Base-by-base conservation (phyloP, 2,888 invertebrate genomes). In the Mesodorylaimus sp. region DNA sequence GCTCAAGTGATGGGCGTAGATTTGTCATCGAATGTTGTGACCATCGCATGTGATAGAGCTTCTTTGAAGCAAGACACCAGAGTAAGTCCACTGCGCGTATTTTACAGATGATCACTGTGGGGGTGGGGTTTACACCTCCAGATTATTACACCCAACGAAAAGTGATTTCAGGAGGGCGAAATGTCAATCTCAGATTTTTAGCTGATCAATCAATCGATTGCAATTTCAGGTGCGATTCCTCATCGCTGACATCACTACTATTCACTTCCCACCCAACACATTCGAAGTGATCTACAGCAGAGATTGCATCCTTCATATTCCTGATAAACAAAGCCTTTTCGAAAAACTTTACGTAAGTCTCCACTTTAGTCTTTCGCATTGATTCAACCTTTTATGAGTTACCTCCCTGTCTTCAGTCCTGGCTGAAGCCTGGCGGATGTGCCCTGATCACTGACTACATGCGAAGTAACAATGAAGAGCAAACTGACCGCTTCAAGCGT, bases 231-330 rank as follows among this genome's bases (percentile, higher is more conserved):
- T 71, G 3, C 56, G 61, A 51, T 74, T 73, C 60, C 68, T 72
- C 53, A 68, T 74, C 50, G 69, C 69, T 32, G 75, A 75, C 59
- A 70, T 73, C 26, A 70, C 73, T 27, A 69, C 66, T 52, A 64
- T 71, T 52, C 62, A 70, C 25, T 73, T 69, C 54, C 65, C 68
- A 37, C 62, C 64, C 1, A 62, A 64, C 51, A 62, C 63, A 2
- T 76, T 72, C 59, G 74, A 75, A 60, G 69, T 72, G 21, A 66
- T 76, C 43, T 76, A 74, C 67, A 73, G 73, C 46, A 60, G 75
- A 41, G 73, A 74, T 58, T 70, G 72, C 27, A 71, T 75, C 53
- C 68, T 74, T n/a, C 75, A 75, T 59, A 74, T 75, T 51, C 58
- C 63, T 28, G 72, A 74, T 57, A 73, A 73, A 56, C 59, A 66